phyloP scores from a whole-genome alignment of 1,140 invertebrate genomes.

The Berghia stephanieae region DNA sequence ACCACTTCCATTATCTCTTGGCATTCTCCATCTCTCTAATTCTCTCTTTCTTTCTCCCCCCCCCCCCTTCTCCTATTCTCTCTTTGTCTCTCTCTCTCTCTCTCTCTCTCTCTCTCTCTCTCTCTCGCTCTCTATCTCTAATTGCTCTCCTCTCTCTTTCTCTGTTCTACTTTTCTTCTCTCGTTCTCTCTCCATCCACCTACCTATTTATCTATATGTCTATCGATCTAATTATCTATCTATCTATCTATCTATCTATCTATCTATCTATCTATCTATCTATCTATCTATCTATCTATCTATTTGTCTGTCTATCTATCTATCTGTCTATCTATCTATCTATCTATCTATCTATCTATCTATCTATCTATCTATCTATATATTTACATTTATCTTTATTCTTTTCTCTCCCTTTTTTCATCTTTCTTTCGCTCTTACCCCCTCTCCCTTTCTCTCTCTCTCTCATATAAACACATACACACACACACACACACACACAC shows the following conservation, averaged over 20 bases:
- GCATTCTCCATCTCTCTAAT: too few species aligned
- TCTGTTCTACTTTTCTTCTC: background rate
- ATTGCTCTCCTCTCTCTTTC: conserved; percentile 15
- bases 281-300: conserved; percentile 28
- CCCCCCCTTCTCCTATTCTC: conserved; percentile 8
- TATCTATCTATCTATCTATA: background rate
- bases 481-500: background rate
- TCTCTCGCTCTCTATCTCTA: background rate
- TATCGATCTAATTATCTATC: conserved; percentile 23
- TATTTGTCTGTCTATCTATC: background rate
- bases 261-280: conserved; percentile 21
- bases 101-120: conserved; percentile 16
- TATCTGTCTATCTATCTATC: conserved; percentile 5
- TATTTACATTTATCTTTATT: background rate
- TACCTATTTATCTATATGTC: conserved; percentile 20
- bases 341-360: conserved; percentile 11
- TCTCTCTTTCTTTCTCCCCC: too few species aligned
- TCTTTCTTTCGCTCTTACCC: background rate
- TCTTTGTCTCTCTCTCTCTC: conserved; percentile 11
- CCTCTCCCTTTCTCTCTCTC: background rate
- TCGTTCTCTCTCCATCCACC: too few species aligned
- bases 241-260: conserved; percentile 27
- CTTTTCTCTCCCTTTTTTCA: background rate
- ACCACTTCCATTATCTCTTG: too few species aligned
- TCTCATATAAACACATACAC: background rate